These are phyloP conservation scores for Polyodon spathula DNA, from an alignment of 2,113 vertebrate genomes.

Conservation along the genomic window DNA sequence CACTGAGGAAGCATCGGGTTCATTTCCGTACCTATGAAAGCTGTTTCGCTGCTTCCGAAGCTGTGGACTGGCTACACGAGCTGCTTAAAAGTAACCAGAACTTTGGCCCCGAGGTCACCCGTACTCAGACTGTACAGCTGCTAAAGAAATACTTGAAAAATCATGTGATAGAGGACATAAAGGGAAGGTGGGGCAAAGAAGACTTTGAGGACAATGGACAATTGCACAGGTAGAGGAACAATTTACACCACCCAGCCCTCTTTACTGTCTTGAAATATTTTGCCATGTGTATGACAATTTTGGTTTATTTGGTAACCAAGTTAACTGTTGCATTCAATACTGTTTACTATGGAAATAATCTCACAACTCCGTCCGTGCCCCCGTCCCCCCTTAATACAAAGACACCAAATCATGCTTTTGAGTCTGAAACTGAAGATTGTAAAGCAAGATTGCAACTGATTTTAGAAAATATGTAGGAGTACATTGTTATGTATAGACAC, in stretches of 20 bases:
- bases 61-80: constrained; percentile 62
- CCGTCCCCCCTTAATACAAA: too few relatives aligned
- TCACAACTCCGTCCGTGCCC: too few relatives aligned
- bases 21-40: constrained; percentile 67
- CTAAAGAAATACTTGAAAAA: constrained; percentile 77
- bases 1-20: constrained; percentile 62
- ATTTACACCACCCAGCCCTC: too few relatives aligned
- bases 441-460: neutral
- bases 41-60: constrained; percentile 70
- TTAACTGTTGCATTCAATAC: too few relatives aligned
- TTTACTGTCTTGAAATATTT: too few relatives aligned
- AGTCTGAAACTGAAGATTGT: neutral
- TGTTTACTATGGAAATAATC: too few relatives aligned
- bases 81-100: constrained; percentile 64
- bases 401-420: too few relatives aligned
- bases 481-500: neutral
- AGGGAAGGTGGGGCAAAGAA: constrained; percentile 73
- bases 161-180: constrained; percentile 76
- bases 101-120: constrained; percentile 75
- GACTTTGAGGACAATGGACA: constrained; percentile 69
- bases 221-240: constrained; percentile 80
- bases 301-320: too few relatives aligned
- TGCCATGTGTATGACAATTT: too few relatives aligned
- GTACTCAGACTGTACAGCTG: constrained; percentile 66
- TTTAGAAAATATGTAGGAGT: neutral